Conservation (phyloP, 1,140 invertebrate genomes). For the Macrobrachium rosenbergii region DNA sequence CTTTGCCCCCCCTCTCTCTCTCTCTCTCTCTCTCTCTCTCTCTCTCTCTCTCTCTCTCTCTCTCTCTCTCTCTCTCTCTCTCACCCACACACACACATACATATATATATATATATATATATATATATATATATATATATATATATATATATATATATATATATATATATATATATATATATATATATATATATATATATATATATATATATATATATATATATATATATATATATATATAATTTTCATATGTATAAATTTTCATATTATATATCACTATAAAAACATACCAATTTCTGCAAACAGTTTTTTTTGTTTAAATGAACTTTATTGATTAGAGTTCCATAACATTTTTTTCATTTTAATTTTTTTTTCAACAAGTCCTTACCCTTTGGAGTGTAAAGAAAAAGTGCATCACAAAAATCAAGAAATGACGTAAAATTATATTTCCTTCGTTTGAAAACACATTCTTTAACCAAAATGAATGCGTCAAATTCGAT, state of each 20-base stretch:
- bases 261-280: constrained; percentile 17
- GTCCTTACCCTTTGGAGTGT: no score
- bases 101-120: constrained; percentile 34
- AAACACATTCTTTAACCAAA: no score
- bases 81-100: constrained; percentile 13
- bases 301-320: background rate
- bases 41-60: constrained; percentile 20
- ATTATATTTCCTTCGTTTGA: no score
- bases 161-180: constrained; percentile 34
- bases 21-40: constrained; percentile 3
- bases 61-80: constrained; percentile 7
- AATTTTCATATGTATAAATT: no score
- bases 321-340: background rate
- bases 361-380: no score
- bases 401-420: no score
- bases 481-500: no score
- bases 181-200: constrained; percentile 30
- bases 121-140: constrained; percentile 37
- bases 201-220: constrained; percentile 34
- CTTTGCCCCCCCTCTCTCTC: background rate
- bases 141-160: constrained; percentile 29
- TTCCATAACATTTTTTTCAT: no score
- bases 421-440: no score
- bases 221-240: constrained; percentile 41
- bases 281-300: constrained; percentile 2